phyloP scores from a whole-genome alignment of 2,113 vertebrate species.

The Entelurus aequoreus region DNA sequence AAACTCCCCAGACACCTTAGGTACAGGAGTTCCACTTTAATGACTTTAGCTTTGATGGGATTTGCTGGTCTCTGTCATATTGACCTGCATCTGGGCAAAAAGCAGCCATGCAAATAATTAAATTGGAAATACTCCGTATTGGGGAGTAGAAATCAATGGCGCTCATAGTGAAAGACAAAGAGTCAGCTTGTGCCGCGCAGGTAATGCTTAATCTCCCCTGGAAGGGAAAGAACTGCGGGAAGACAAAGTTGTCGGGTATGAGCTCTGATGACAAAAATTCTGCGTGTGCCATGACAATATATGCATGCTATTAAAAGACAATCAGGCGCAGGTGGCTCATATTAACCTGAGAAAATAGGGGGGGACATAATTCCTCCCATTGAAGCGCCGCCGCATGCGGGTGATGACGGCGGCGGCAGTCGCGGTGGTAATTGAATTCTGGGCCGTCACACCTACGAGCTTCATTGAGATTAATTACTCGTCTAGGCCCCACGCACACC shows the following conservation, averaged over 20 bases:
- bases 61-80: constrained; percentile 40
- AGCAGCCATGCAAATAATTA: constrained; percentile 67
- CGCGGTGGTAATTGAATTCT: constrained; percentile 74
- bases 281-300: constrained; percentile 43
- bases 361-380: constrained; percentile 30
- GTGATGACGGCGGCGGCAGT: background rate
- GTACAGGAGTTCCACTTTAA: constrained; percentile 14
- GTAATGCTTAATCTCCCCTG: background rate
- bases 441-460: constrained; percentile 88
- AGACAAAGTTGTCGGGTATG: constrained; percentile 15
- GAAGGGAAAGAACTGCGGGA: constrained; percentile 1
- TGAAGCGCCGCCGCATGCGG: constrained; percentile 23
- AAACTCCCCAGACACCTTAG: constrained; percentile 7
- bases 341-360: constrained; percentile 89
- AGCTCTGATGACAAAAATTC: constrained; percentile 31
- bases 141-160: constrained; percentile 55
- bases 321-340: constrained; percentile 96
- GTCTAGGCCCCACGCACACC: constrained; percentile 77
- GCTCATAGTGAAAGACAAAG: constrained; percentile 28
- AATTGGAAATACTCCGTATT: constrained; percentile 52
- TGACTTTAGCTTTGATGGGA: constrained; percentile 19
- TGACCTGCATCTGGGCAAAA: constrained; percentile 47
- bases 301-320: constrained; percentile 64
- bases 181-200: constrained; percentile 36
- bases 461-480: constrained; percentile 99